phyloP scores from a whole-genome alignment of 2,888 invertebrate genomes.

The Stomorhina lunata region DNA sequence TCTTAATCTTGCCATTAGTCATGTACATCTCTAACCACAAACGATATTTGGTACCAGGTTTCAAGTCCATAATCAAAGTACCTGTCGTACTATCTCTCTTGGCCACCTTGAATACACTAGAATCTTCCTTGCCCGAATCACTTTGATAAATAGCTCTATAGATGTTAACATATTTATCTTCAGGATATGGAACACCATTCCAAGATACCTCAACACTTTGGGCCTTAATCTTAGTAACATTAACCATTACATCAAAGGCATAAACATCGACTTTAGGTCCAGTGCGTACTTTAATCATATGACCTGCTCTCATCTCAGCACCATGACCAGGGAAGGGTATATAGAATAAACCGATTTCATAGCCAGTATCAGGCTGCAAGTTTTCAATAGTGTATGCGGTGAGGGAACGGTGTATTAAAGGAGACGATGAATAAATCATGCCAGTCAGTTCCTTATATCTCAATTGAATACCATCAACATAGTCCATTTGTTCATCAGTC shows the following conservation, averaged over 20 bases:
- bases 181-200: conserved; percentile 92
- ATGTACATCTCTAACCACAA: conserved; percentile 94
- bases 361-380: conserved; percentile 87
- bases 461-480: conserved; percentile 93
- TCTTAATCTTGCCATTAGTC: conserved; percentile 93
- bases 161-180: conserved; percentile 94
- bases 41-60: conserved; percentile 90
- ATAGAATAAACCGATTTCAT: conserved; percentile 91
- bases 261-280: conserved; percentile 87
- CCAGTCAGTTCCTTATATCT: conserved; percentile 91
- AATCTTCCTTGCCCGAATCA: conserved; percentile 87
- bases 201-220: conserved; percentile 89
- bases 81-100: conserved; percentile 86
- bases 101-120: conserved; percentile 87
- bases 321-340: conserved; percentile 90
- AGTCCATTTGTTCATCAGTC: conserved; percentile 88
- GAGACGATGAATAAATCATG: conserved; percentile 91
- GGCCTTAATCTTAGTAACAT: conserved; percentile 87
- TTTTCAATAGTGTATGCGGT: conserved; percentile 89
- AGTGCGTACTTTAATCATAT: conserved; percentile 86
- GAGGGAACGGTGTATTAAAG: conserved; percentile 90
- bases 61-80: conserved; percentile 85
- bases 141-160: conserved; percentile 91
- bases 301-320: conserved; percentile 88
- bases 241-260: conserved; percentile 89